Base-by-base conservation (phyloP, 2,113 vertebrate species). In the Menura novaehollandiae region DNA sequence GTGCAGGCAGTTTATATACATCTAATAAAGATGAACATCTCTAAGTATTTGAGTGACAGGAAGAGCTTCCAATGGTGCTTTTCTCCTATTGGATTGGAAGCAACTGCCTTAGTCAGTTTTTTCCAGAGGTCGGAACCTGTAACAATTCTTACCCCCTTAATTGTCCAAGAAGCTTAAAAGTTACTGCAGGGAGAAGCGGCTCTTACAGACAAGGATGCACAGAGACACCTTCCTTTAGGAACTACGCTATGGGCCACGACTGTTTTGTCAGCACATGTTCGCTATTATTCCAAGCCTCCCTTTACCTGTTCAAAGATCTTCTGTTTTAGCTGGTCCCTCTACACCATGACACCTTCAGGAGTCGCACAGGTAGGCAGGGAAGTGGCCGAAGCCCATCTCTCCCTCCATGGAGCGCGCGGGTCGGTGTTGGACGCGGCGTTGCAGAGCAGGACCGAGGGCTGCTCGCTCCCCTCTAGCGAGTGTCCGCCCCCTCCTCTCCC, bases 221-320 rank as follows among this genome's bases (percentile, higher is more conserved):
- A 44, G 15, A 39, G 20, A 14, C 53, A 5, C 10, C 4, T 46
- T 62, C 14, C 28, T 51, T 37, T 3, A 46, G 51, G 53, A 67
- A 5, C 23, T 5, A 2, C 0, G 0, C 68, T 32, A 7, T 0
- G 3, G 53, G 15, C 17, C 33, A 10, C 0, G 2, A 3, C 39
- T 66, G 4, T 33, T 13, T 37, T 44, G 19, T 28, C 32, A 28
- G 22, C n/a, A 6, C 13, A 5, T 1, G 17, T 4, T n/a, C 6
- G 7, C 37, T 26, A 0, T 9, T 21, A 33, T 3, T n/a, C 56
- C 68, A 41, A 28, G 30, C 44, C 11, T 20, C 20, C 32, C 4
- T 30, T 46, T 47, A 72, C 44, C 75, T 11, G 39, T n/a, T 9
- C 3, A 11, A 22, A 55, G 15, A 26, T 51, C 4, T 44, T 43